Conservation (phyloP, 2,797 vertebrate species). For the Pangasius macronema region DNA sequence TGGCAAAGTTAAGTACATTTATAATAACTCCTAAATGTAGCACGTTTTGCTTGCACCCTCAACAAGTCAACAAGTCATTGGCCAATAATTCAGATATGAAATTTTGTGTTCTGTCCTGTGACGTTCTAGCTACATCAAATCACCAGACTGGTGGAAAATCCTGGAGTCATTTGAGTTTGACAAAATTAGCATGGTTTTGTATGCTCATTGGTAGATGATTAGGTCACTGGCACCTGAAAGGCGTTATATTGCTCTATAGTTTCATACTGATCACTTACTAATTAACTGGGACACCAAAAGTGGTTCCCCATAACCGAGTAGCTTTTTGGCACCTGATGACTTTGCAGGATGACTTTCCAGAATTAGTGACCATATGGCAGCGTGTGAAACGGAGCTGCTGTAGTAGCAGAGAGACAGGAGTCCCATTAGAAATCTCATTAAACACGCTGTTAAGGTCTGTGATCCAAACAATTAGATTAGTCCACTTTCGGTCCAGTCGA, state of each 20-base stretch:
- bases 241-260: background rate
- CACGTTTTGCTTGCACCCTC: background rate
- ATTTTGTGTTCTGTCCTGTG: background rate
- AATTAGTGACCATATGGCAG: slow-evolving; percentile 20
- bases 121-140: background rate
- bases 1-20: background rate
- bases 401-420: slow-evolving; percentile 13
- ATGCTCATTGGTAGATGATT: background rate
- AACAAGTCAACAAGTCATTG: background rate
- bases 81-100: background rate
- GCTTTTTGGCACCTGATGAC: slow-evolving; percentile 22
- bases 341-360: slow-evolving; percentile 27
- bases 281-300: background rate
- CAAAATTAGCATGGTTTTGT: background rate
- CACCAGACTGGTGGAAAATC: background rate
- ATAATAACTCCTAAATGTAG: background rate
- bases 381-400: slow-evolving; percentile 19
- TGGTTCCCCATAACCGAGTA: background rate
- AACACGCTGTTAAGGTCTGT: slow-evolving; percentile 29
- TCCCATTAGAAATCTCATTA: slow-evolving; percentile 43
- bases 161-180: background rate
- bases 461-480: slow-evolving; percentile 38
- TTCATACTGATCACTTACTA: background rate
- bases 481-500: slow-evolving; percentile 41
- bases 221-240: background rate